Evolutionary conservation across 2,113 vertebrate genomes (phyloP).

Genomic region (Hippocampus zosterae): DNA sequence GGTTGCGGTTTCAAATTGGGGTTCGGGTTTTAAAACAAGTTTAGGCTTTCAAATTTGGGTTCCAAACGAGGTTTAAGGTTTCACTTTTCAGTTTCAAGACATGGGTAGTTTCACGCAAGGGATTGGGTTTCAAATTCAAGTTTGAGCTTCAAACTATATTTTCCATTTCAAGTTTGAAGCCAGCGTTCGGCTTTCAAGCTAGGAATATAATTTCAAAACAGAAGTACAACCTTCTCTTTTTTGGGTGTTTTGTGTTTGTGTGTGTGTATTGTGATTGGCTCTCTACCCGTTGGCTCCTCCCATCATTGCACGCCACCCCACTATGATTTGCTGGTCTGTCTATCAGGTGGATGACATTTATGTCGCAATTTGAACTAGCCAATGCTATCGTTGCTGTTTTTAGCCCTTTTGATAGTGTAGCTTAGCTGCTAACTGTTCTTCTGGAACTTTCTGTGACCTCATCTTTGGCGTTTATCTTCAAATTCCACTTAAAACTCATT

Average conservation of each 20-base stretch:
- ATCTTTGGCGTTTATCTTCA: neutral
- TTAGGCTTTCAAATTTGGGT: too few relatives aligned
- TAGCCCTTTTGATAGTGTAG: neutral
- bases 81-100: too few relatives aligned
- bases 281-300: constrained; percentile 67
- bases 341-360: neutral
- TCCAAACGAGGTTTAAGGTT: too few relatives aligned
- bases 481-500: neutral
- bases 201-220: neutral
- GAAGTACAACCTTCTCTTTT: neutral
- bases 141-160: neutral
- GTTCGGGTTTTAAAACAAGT: too few relatives aligned
- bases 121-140: neutral
- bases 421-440: neutral
- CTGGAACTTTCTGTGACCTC: neutral
- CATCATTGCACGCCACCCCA: neutral
- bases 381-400: neutral
- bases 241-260: constrained; percentile 7
- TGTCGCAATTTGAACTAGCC: neutral
- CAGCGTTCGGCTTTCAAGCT: neutral
- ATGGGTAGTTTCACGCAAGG: neutral
- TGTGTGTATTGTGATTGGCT: constrained; percentile 62
- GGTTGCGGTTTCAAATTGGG: too few relatives aligned
- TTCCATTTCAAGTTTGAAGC: neutral
- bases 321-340: neutral